A percentile compares a stretch with the other conserved stretches of the same genome.
These are phyloP conservation scores for Mythimna pallens DNA, from an alignment of 2,888 invertebrate species.

Conservation along the genomic window DNA sequence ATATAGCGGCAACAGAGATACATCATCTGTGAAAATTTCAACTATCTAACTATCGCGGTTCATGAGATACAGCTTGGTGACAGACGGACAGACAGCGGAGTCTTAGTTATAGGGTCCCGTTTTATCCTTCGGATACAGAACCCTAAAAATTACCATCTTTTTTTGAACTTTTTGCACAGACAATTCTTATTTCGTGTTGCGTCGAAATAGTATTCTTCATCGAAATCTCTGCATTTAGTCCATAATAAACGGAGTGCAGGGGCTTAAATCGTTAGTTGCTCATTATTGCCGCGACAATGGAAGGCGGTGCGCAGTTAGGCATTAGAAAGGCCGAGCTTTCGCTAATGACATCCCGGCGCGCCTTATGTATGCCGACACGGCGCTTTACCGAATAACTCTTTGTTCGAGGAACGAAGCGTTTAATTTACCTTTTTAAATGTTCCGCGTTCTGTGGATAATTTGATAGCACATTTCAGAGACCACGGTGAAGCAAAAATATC, in stretches of 20 bases:
- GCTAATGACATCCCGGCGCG: conserved; percentile 87
- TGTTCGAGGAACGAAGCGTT: conserved; percentile 73
- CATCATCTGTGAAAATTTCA: no score
- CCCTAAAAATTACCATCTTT: no score
- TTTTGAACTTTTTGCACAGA: not conserved
- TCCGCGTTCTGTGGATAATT: conserved; percentile 58
- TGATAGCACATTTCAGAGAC: conserved; percentile 54
- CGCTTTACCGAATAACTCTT: conserved; percentile 85
- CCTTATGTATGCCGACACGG: conserved; percentile 75
- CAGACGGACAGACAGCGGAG: no score
- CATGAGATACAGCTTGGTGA: no score
- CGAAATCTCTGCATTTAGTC: conserved; percentile 55
- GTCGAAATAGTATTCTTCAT: conserved; percentile 45
- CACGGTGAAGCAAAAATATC: conserved; percentile 25
- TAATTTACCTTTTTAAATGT: conserved; percentile 68
- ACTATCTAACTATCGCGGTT: no score
- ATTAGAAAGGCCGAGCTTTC: conserved; percentile 88
- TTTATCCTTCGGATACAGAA: no score
- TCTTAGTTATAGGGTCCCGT: no score
- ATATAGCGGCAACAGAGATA: no score
- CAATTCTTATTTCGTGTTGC: conserved; percentile 7
- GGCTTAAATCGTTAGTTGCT: conserved; percentile 87
- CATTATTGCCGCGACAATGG: conserved; percentile 87
- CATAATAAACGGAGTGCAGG: conserved; percentile 69
- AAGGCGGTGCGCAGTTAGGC: conserved; percentile 87